phyloP scores from a whole-genome alignment of 1,140 invertebrate genomes.

The Metaphire vulgaris region DNA sequence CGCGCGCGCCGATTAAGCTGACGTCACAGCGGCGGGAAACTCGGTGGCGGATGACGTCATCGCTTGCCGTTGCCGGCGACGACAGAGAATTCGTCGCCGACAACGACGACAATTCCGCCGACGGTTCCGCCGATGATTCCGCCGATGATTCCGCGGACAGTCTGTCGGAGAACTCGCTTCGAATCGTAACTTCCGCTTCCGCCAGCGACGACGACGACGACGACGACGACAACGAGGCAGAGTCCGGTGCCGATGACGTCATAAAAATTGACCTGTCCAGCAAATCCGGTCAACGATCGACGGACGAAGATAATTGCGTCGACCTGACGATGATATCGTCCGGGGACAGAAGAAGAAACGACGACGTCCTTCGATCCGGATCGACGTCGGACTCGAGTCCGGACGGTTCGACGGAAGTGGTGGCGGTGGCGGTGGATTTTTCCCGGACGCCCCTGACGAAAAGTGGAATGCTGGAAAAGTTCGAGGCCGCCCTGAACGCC shows the following conservation, averaged over 20 bases:
- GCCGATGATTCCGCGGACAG: not conserved
- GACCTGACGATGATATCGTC: no score
- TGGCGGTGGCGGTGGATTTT: not conserved
- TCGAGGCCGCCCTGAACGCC: not conserved
- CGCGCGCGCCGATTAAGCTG: no score
- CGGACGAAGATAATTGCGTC: not conserved
- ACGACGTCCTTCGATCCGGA: no score
- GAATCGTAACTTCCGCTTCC: not conserved
- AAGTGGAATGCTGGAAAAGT: not conserved
- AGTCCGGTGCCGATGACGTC: no score
- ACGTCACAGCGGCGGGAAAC: no score
- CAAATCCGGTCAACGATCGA: not conserved
- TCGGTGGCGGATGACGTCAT: not conserved
- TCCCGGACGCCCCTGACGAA: not conserved
- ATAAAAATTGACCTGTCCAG: not conserved
- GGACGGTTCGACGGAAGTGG: not conserved
- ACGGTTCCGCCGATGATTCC: not conserved
- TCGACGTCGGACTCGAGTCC: no score
- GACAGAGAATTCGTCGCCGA: not conserved
- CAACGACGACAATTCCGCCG: not conserved
- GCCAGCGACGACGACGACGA: not conserved
- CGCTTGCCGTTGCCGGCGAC: no score
- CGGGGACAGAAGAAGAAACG: no score
- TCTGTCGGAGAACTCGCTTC: not conserved
- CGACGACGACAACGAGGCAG: not conserved